Conservation (phyloP, 1,140 invertebrate genomes). For the Trichonephila inaurata region DNA sequence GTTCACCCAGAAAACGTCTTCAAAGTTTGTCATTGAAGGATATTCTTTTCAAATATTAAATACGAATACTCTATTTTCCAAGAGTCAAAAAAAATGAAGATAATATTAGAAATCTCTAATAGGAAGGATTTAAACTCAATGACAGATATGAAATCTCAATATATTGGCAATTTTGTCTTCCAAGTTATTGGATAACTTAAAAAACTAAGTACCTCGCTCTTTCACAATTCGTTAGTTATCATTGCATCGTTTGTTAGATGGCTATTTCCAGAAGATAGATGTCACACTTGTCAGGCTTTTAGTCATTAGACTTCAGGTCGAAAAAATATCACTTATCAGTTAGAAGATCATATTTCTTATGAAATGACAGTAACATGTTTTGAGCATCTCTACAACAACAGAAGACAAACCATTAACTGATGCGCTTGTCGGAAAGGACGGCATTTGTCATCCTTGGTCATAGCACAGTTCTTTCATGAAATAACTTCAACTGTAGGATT, state of each 20-base stretch:
- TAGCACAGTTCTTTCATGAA: conserved; percentile 10
- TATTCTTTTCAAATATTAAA: too few relatives aligned
- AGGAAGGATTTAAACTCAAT: too few relatives aligned
- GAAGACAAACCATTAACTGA: conserved; percentile 20
- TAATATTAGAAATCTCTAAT: too few relatives aligned
- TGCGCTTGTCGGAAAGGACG: not conserved
- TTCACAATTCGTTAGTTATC: not conserved
- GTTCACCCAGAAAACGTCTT: too few relatives aligned
- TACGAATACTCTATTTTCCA: too few relatives aligned
- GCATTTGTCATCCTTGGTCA: conserved; percentile 25
- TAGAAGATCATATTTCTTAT: conserved; percentile 35
- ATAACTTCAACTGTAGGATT: not conserved
- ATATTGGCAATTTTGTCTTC: too few relatives aligned
- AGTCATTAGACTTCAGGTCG: conserved; percentile 18
- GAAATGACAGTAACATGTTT: conserved; percentile 32
- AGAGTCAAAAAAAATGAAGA: too few relatives aligned
- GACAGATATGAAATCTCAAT: too few relatives aligned
- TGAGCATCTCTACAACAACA: conserved; percentile 28
- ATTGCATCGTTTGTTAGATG: not conserved
- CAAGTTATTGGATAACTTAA: too few relatives aligned
- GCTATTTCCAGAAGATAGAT: not conserved
- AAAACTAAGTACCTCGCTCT: too few relatives aligned
- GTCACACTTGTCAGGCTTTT: not conserved
- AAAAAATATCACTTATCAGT: conserved; percentile 19
- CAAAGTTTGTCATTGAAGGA: too few relatives aligned